A percentile compares a stretch with the other conserved stretches of the same genome.
Evolutionary conservation across 2,888 invertebrate species (phyloP).

Genomic region (Caenorhabditis sp.): DNA sequence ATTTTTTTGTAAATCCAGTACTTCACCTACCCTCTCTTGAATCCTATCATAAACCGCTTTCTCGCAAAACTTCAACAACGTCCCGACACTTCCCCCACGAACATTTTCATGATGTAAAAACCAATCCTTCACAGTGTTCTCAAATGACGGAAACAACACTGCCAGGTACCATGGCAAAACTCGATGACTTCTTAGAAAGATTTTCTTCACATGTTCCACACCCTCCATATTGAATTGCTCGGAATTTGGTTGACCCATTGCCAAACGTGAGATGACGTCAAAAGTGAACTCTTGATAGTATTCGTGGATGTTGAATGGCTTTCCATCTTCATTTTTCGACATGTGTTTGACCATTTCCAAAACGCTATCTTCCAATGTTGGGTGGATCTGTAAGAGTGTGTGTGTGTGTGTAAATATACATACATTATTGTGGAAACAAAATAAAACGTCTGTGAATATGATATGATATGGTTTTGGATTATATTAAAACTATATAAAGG

Average conservation of each 20-base stretch:
- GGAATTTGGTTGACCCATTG: constrained; percentile 69
- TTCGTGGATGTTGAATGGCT: constrained; percentile 65
- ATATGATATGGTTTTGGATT: no score
- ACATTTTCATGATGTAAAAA: constrained; percentile 56
- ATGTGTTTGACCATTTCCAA: constrained; percentile 58
- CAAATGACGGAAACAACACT: constrained; percentile 49
- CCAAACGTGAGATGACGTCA: constrained; percentile 71
- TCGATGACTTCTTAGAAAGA: constrained; percentile 34
- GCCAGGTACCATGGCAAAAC: constrained; percentile 54
- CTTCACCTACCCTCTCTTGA: constrained; percentile 37
- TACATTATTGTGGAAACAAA: not conserved
- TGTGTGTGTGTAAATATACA: no score
- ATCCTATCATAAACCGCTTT: constrained; percentile 45
- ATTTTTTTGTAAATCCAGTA: not conserved
- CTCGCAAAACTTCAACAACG: constrained; percentile 32
- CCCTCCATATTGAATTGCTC: constrained; percentile 64
- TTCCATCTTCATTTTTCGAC: constrained; percentile 52
- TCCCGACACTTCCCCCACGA: constrained; percentile 50
- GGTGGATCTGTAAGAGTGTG: constrained; percentile 63
- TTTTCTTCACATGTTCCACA: constrained; percentile 44
- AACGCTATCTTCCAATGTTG: constrained; percentile 68
- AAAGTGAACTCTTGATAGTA: constrained; percentile 72
- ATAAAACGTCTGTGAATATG: no score
- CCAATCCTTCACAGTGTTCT: constrained; percentile 26
- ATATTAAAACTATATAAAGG: no score